These are phyloP conservation scores for Lucilia cuprina DNA, from an alignment of 1,140 invertebrate genomes.

Conservation along the genomic window DNA sequence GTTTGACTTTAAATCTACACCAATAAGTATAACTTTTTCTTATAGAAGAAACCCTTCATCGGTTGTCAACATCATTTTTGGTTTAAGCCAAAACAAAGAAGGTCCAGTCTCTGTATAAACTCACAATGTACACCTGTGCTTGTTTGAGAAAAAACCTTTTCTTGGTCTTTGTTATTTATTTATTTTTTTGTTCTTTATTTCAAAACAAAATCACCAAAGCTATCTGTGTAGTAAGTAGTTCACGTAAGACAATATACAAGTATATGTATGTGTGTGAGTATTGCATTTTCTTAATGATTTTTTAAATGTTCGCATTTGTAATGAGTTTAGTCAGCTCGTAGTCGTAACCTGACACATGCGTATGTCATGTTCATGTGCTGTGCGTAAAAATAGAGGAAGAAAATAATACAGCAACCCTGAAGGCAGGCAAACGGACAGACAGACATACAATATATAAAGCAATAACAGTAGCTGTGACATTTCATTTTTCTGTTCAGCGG, in stretches of 20 bases:
- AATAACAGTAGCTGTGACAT: slow-evolving; percentile 27
- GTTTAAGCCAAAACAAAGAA: not conserved
- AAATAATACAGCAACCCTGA: not conserved
- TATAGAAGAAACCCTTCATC: not conserved
- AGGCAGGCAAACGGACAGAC: not conserved
- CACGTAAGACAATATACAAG: not conserved
- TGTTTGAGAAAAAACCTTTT: not conserved
- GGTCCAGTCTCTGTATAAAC: not conserved
- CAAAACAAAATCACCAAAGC: slow-evolving; percentile 6
- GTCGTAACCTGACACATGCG: slow-evolving; percentile 34
- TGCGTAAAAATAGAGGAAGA: not conserved
- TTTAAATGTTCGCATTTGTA: slow-evolving; percentile 35
- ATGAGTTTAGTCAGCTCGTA: slow-evolving; percentile 28
- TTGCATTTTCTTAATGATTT: slow-evolving; percentile 27
- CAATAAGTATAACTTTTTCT: not conserved
- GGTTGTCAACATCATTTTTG: slow-evolving; percentile 2
- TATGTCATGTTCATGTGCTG: slow-evolving; percentile 29
- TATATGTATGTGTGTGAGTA: not conserved
- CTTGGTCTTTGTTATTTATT: not conserved
- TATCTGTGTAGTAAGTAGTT: not conserved
- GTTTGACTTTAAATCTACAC: not conserved
- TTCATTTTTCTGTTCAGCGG: slow-evolving; percentile 16
- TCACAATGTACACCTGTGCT: slow-evolving; percentile 28
- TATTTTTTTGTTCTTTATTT: not conserved
- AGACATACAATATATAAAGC: not conserved